These are phyloP conservation scores for Microcebus jonahi DNA, from an alignment of 2,113 vertebrate species.

Conservation along the genomic window DNA sequence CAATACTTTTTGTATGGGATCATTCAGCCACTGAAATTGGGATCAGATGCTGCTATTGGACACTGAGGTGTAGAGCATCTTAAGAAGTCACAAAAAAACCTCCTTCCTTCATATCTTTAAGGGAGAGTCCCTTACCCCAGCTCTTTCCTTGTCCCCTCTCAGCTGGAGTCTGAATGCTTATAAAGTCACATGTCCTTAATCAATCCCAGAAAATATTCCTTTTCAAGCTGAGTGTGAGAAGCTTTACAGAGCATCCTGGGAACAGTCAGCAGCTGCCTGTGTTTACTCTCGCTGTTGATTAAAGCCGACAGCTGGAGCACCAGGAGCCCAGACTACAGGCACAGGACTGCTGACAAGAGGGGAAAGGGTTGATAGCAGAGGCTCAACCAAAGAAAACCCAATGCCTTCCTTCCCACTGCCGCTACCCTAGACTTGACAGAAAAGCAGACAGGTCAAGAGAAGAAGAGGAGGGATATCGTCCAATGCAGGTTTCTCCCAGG, in stretches of 20 bases:
- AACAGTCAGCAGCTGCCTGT: slow-evolving; percentile 60
- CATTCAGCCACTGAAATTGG: background rate
- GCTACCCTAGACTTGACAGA: background rate
- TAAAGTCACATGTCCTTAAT: background rate
- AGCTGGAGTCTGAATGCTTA: background rate
- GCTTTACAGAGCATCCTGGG: slow-evolving; percentile 24
- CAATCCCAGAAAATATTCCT: slow-evolving; percentile 46
- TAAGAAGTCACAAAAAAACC: background rate
- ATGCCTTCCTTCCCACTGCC: background rate
- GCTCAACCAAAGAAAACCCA: background rate
- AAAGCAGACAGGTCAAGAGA: background rate
- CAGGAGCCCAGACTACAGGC: slow-evolving; percentile 12
- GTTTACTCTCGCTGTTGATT: slow-evolving; percentile 67
- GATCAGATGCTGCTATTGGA: background rate
- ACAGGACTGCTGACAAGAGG: background rate
- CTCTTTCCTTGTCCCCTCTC: background rate
- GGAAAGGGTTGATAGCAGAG: background rate
- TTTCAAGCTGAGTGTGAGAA: slow-evolving; percentile 54
- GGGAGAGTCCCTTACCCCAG: background rate
- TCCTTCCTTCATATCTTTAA: background rate
- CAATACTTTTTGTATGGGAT: background rate
- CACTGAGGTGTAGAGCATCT: background rate
- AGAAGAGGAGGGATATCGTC: background rate
- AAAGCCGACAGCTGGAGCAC: slow-evolving; percentile 42
- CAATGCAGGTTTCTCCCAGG: background rate